Evolutionary conservation across 37 sponge, comb jelly and placozoan species (phyloP).

Genomic region (Agelas oroides): DNA sequence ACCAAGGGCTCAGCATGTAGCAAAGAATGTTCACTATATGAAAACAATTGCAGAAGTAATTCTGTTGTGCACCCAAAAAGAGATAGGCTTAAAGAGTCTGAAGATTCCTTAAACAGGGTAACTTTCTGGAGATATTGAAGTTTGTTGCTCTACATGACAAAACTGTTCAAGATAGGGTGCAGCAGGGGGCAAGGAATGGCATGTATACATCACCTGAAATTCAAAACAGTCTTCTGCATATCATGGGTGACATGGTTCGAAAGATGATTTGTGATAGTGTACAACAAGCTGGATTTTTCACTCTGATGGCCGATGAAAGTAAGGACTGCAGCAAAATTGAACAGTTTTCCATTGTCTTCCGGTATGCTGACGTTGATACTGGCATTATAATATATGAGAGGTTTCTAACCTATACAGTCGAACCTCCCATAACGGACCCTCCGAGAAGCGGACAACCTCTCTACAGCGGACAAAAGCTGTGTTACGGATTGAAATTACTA

Average conservation of each 20-base stretch:
- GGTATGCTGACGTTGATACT: conserved; percentile 33
- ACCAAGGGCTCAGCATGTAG: conserved; percentile 12
- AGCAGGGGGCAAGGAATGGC: neutral
- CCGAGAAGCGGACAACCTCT: no score
- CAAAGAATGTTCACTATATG: conserved; percentile 31
- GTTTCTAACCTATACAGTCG: conserved; percentile 50
- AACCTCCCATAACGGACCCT: conserved; percentile 27
- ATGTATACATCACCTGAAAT: conserved; percentile 26
- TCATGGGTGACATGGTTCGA: conserved; percentile 53
- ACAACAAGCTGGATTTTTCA: conserved; percentile 28
- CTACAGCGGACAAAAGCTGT: no score
- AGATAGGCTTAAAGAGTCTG: conserved; percentile 15
- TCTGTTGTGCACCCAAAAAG: conserved; percentile 5
- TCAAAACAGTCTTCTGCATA: conserved; percentile 49
- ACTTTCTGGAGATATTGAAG: conserved; percentile 8
- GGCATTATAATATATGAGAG: conserved; percentile 34
- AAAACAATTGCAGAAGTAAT: conserved; percentile 30
- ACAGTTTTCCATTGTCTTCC: conserved; percentile 33
- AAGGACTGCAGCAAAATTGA: conserved; percentile 51
- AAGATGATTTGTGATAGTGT: conserved; percentile 20
- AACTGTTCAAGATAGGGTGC: neutral
- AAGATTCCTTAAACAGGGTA: conserved; percentile 9
- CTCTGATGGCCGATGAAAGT: conserved; percentile 50
- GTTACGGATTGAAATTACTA: no score
- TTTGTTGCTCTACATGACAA: conserved; percentile 19